Evolutionary conservation across 2,888 invertebrate species (phyloP).

Genomic region (Luffia ferchaultella): DNA sequence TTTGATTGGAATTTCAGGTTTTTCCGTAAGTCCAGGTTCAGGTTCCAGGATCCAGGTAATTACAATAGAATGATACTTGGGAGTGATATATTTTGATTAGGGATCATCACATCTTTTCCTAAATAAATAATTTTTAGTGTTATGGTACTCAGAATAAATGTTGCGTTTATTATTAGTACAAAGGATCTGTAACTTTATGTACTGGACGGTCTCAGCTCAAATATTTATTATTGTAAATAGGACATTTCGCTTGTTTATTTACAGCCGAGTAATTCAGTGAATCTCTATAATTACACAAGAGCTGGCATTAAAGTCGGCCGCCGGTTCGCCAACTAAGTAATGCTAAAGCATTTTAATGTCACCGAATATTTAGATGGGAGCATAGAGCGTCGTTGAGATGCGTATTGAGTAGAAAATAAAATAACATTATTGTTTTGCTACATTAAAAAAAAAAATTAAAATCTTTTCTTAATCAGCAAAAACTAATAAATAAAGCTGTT

Average conservation of each 20-base stretch:
- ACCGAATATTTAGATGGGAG: slow-evolving; percentile 19
- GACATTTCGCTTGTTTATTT: slow-evolving; percentile 59
- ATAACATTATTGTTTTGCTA: neutral
- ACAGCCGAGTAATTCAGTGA: slow-evolving; percentile 62
- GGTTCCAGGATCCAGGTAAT: too few relatives aligned
- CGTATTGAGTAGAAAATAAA: neutral
- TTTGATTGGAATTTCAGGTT: too few relatives aligned
- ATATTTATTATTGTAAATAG: slow-evolving; percentile 64
- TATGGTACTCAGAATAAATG: too few relatives aligned
- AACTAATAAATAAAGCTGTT: too few relatives aligned
- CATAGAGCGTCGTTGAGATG: neutral
- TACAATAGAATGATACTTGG: too few relatives aligned
- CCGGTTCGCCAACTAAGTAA: slow-evolving; percentile 41
- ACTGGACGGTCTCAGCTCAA: slow-evolving; percentile 1
- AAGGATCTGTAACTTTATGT: neutral
- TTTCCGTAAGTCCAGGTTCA: too few relatives aligned
- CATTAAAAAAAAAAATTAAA: neutral
- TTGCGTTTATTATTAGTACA: too few relatives aligned
- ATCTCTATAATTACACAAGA: slow-evolving; percentile 58
- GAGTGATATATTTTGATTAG: too few relatives aligned
- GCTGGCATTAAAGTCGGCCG: slow-evolving; percentile 33
- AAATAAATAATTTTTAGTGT: too few relatives aligned
- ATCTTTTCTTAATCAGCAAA: too few relatives aligned
- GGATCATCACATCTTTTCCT: too few relatives aligned
- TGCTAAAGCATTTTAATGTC: slow-evolving; percentile 62